These are phyloP conservation scores for Hymenopus coronatus DNA, from an alignment of 2,888 invertebrate species.

Conservation along the genomic window DNA sequence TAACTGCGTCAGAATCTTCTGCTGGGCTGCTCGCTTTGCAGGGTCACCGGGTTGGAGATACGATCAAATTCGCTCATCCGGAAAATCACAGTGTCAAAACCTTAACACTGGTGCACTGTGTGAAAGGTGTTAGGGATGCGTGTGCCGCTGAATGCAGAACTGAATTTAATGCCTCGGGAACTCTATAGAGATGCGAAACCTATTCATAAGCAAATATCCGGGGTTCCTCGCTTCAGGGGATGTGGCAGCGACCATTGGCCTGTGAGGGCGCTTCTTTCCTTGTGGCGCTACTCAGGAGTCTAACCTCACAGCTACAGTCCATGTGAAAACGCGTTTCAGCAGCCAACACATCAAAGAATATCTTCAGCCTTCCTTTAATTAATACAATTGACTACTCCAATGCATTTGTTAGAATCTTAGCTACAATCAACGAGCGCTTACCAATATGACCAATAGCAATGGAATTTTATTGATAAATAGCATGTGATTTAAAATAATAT, in stretches of 20 bases:
- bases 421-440: too few species aligned
- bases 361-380: background rate
- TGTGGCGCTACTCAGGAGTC: too few species aligned
- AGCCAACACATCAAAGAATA: too few species aligned
- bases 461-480: too few species aligned
- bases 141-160: constrained; percentile 13
- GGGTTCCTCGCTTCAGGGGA: background rate
- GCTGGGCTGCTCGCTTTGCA: background rate
- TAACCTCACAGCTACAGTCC: background rate
- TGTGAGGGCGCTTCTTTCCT: background rate
- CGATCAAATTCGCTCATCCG: constrained; percentile 21
- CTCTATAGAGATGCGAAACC: background rate
- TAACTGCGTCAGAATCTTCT: background rate
- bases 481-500: too few species aligned
- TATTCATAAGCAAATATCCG: constrained; percentile 14
- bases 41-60: background rate
- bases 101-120: constrained; percentile 1
- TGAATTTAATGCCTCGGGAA: constrained; percentile 15
- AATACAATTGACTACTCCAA: background rate
- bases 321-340: background rate
- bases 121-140: background rate
- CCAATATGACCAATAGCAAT: too few species aligned
- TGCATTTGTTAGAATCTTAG: background rate
- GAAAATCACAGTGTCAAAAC: constrained; percentile 25
- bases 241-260: background rate